Percentiles rank a stretch among this genome's conserved stretches.
Conservation (phyloP, 2,888 invertebrate genomes). For the Magallana nippona region DNA sequence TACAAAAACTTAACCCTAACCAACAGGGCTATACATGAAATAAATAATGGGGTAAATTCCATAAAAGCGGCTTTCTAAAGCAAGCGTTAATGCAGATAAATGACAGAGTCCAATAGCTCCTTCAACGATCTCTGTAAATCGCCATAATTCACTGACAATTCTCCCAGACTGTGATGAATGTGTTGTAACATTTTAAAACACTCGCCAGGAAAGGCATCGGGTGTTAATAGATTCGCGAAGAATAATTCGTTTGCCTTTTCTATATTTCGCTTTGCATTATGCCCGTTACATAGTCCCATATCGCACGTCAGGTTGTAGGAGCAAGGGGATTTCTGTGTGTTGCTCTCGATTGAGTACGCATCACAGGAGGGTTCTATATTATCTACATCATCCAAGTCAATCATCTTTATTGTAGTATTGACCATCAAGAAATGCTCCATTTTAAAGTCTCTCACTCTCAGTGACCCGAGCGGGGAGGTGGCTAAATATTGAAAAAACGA, state of each 20-base stretch:
- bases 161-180: constrained; percentile 47
- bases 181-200: constrained; percentile 21
- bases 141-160: constrained; percentile 26
- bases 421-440: constrained; percentile 74
- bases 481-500: constrained; percentile 74
- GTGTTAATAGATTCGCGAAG: constrained; percentile 68
- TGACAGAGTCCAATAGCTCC: constrained; percentile 3
- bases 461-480: constrained; percentile 75
- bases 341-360: constrained; percentile 48
- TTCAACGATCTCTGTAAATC: neutral
- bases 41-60: constrained; percentile 7
- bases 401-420: constrained; percentile 72
- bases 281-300: constrained; percentile 70
- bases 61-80: neutral
- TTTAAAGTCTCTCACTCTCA: constrained; percentile 75
- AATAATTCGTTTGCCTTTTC: constrained; percentile 71
- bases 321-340: constrained; percentile 54
- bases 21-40: constrained; percentile 3
- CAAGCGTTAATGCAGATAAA: constrained; percentile 19
- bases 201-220: constrained; percentile 66
- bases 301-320: constrained; percentile 64
- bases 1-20: neutral
- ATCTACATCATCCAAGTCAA: constrained; percentile 77
- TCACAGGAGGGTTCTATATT: constrained; percentile 72
- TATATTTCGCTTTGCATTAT: constrained; percentile 73